Conservation (phyloP, 2,888 invertebrate species). For the Labia minor region DNA sequence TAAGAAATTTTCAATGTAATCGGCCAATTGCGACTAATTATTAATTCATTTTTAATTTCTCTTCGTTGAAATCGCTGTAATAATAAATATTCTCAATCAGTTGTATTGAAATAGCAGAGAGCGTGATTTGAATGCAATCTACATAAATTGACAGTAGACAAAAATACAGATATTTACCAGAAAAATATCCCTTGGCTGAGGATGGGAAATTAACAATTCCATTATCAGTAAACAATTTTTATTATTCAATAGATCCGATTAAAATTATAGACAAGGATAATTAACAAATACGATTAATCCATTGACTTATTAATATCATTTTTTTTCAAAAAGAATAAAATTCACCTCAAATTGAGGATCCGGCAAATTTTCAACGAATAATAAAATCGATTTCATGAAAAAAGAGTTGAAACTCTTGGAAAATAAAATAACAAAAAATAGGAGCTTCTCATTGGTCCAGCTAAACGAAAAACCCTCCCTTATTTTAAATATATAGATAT, state of each 20-base stretch:
- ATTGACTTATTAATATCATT: too few relatives aligned
- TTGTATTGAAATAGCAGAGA: not conserved
- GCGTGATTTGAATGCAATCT: conserved; percentile 13
- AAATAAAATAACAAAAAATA: conserved; percentile 5
- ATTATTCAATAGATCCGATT: not conserved
- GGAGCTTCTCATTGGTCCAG: not conserved
- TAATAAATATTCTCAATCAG: conserved; percentile 1
- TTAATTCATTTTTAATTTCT: conserved; percentile 3
- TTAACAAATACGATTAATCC: too few relatives aligned
- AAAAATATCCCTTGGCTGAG: not conserved
- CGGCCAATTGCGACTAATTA: not conserved
- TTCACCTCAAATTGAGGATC: not conserved
- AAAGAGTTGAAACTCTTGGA: not conserved
- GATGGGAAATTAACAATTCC: too few relatives aligned
- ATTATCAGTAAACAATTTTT: not conserved
- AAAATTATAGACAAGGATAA: too few relatives aligned
- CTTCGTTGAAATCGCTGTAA: not conserved
- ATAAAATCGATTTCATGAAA: conserved; percentile 1
- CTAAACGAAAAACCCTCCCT: conserved; percentile 7
- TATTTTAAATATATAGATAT: conserved; percentile 5
- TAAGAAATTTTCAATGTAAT: not conserved
- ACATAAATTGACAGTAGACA: not conserved
- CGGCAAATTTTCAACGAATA: conserved; percentile 5
- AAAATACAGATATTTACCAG: not conserved
- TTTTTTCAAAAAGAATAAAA: not conserved